Evolutionary conservation across 1,140 invertebrate species (phyloP).

Genomic region (Anoplophora glabripennis): DNA sequence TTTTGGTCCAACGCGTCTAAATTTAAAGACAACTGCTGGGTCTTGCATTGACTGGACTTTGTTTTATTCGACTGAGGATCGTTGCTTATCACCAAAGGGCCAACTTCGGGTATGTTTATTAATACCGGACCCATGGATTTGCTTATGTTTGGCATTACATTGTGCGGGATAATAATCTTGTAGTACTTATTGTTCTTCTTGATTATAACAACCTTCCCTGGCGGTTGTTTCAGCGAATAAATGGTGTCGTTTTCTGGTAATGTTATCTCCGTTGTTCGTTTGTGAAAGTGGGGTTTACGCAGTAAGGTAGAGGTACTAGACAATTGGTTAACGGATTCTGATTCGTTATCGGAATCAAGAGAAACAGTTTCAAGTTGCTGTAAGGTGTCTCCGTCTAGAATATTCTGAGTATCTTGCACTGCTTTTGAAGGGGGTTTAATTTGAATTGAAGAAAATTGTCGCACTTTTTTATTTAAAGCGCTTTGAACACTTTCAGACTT

Average conservation of each 20-base stretch:
- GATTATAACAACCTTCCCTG: slow-evolving; percentile 1
- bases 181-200: slow-evolving; percentile 4
- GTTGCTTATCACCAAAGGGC: slow-evolving; percentile 2
- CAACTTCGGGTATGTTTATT: slow-evolving; percentile 13
- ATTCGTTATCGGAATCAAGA: neutral
- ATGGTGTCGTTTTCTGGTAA: neutral
- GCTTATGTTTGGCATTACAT: slow-evolving; percentile 1
- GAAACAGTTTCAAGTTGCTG: neutral
- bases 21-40: slow-evolving; percentile 4
- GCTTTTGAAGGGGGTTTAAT: too few species aligned
- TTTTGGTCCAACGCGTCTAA: neutral
- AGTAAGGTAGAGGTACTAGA: neutral
- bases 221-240: neutral
- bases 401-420: neutral
- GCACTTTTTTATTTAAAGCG: too few species aligned
- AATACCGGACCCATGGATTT: slow-evolving; percentile 3
- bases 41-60: neutral
- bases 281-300: neutral
- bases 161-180: slow-evolving; percentile 6
- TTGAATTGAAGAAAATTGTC: too few species aligned
- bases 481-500: too few species aligned
- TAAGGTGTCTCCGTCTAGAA: neutral
- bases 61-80: neutral
- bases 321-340: neutral
- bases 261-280: neutral